Evolutionary conservation across 2,888 invertebrate genomes (phyloP).

Genomic region (Tuta absoluta): DNA sequence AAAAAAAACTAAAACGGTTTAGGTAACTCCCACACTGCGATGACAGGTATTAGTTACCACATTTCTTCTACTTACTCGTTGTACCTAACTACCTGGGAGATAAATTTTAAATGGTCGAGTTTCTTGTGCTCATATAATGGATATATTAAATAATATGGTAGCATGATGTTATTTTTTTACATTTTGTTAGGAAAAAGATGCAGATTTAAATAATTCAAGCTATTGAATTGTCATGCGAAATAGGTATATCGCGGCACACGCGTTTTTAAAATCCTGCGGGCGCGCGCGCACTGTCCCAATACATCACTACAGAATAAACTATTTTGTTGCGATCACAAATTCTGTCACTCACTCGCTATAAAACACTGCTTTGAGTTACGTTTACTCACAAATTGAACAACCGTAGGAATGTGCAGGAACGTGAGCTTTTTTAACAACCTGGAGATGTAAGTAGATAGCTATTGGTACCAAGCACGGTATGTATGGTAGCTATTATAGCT

Average conservation of each 20-base stretch:
- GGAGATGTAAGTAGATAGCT: neutral
- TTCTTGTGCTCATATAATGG: no score
- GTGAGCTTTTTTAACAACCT: conserved; percentile 6
- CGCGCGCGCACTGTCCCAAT: neutral
- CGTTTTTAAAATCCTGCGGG: neutral
- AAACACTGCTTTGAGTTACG: neutral
- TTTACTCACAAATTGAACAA: conserved; percentile 1
- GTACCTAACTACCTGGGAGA: no score
- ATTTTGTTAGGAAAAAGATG: neutral
- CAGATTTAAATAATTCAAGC: neutral
- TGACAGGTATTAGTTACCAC: no score
- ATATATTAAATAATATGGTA: no score
- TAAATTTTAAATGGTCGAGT: no score
- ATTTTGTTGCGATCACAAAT: conserved; percentile 4
- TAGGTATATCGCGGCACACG: neutral
- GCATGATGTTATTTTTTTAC: no score
- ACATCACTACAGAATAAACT: conserved; percentile 1
- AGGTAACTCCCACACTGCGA: no score
- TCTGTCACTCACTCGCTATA: neutral
- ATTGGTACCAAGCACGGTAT: neutral
- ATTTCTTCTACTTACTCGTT: no score
- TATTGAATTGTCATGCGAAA: neutral
- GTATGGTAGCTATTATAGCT: neutral
- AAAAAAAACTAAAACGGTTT: no score
- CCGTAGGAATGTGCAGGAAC: conserved; percentile 1